Percentiles rank a stretch among this genome's conserved stretches.
Evolutionary conservation across 1,140 invertebrate species (phyloP).

Genomic region (Magallana ariakensis): DNA sequence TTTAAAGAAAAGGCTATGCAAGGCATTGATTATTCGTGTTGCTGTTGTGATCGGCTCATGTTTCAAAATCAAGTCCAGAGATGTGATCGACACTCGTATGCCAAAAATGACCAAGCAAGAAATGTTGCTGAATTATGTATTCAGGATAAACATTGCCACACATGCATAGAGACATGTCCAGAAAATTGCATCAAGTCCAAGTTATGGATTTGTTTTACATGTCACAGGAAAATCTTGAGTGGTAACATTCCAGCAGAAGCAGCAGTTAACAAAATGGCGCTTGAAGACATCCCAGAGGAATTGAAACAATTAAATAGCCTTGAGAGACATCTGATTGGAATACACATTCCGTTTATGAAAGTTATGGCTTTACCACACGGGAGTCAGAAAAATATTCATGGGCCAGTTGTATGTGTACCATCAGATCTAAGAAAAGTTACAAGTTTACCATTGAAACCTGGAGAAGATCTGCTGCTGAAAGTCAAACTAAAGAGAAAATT

Average conservation of each 20-base stretch:
- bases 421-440: slow-evolving; percentile 34
- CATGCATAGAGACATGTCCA: background rate
- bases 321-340: slow-evolving; percentile 32
- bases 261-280: slow-evolving; percentile 13
- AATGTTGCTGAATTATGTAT: slow-evolving; percentile 13
- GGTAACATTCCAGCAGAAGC: slow-evolving; percentile 36
- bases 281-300: slow-evolving; percentile 25
- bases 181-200: background rate
- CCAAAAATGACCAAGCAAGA: background rate
- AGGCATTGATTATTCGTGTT: background rate
- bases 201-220: slow-evolving; percentile 43
- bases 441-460: slow-evolving; percentile 41
- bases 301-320: slow-evolving; percentile 38
- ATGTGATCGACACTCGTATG: slow-evolving; percentile 14
- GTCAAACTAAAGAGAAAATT: slow-evolving; percentile 55
- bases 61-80: slow-evolving; percentile 1
- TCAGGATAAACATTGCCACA: slow-evolving; percentile 15
- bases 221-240: slow-evolving; percentile 10
- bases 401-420: slow-evolving; percentile 46
- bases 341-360: slow-evolving; percentile 41
- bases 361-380: slow-evolving; percentile 28
- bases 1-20: background rate
- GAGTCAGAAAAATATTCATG: slow-evolving; percentile 27
- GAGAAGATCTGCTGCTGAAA: slow-evolving; percentile 28
- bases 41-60: slow-evolving; percentile 34